These are phyloP conservation scores for Alosa alosa DNA, from an alignment of 2,113 vertebrate species.

Conservation along the genomic window DNA sequence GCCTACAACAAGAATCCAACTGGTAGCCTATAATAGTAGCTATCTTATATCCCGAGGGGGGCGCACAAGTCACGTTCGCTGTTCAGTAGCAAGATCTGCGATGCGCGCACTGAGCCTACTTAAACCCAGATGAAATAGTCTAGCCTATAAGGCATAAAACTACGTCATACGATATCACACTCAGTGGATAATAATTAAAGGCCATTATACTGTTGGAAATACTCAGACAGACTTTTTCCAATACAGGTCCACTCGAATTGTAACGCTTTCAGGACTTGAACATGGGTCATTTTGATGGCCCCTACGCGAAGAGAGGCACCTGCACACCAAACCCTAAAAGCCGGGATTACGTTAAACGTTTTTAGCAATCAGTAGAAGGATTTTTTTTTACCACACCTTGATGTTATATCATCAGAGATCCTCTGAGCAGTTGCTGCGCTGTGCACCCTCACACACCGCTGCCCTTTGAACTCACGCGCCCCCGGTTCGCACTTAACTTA, in stretches of 20 bases:
- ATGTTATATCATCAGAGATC: background rate
- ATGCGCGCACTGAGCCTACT: background rate
- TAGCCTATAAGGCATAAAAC: background rate
- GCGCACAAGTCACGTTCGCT: background rate
- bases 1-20: no score
- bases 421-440: background rate
- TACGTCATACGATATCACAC: background rate
- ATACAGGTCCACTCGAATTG: background rate
- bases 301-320: background rate
- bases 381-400: background rate
- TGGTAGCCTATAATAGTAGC: background rate
- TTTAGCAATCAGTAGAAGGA: background rate
- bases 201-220: background rate
- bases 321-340: background rate
- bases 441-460: background rate
- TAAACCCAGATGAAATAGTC: background rate
- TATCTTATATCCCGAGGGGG: background rate
- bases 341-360: background rate
- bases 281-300: background rate
- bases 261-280: background rate
- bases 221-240: background rate
- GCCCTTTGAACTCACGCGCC: slow-evolving; percentile 20
- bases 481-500: slow-evolving; percentile 17
- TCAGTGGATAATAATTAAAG: background rate
- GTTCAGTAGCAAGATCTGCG: background rate